Percentiles rank a stretch among this genome's conserved stretches.
Evolutionary conservation across 2,888 invertebrate genomes (phyloP).

Genomic region (Microdon myrmicae): DNA sequence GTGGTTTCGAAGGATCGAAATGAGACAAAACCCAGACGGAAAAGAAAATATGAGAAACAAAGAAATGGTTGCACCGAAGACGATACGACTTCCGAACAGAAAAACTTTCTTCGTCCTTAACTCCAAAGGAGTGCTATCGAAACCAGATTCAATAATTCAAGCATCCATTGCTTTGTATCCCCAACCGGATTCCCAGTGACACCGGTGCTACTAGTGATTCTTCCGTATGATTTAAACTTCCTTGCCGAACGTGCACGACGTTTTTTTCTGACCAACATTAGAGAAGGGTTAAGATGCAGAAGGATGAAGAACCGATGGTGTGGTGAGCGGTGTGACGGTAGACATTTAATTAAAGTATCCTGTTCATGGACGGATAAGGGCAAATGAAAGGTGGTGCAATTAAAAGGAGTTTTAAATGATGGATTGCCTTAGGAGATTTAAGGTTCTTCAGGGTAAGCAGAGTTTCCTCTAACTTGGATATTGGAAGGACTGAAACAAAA

Average conservation of each 20-base stretch:
- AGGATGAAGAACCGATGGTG: background rate
- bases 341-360: conserved; percentile 40
- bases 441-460: conserved; percentile 8
- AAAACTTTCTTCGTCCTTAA: conserved; percentile 21
- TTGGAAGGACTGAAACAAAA: no score
- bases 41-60: conserved; percentile 5
- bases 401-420: conserved; percentile 1
- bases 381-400: conserved; percentile 3
- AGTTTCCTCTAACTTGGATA: no score
- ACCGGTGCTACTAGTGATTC: conserved; percentile 6
- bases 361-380: background rate
- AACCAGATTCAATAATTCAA: conserved; percentile 51
- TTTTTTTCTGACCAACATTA: no score
- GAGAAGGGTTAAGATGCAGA: no score
- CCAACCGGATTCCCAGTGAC: background rate
- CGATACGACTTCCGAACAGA: conserved; percentile 7
- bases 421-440: conserved; percentile 2
- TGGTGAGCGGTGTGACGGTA: conserved; percentile 11
- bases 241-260: conserved; percentile 33
- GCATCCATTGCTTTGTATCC: conserved; percentile 34
- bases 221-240: conserved; percentile 44
- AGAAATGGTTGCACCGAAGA: no score
- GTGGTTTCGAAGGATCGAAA: conserved; percentile 36
- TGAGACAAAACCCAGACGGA: conserved; percentile 19
- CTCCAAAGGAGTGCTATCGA: conserved; percentile 43